phyloP scores from a whole-genome alignment of 1,140 invertebrate genomes.

The Plutomurus gul region DNA sequence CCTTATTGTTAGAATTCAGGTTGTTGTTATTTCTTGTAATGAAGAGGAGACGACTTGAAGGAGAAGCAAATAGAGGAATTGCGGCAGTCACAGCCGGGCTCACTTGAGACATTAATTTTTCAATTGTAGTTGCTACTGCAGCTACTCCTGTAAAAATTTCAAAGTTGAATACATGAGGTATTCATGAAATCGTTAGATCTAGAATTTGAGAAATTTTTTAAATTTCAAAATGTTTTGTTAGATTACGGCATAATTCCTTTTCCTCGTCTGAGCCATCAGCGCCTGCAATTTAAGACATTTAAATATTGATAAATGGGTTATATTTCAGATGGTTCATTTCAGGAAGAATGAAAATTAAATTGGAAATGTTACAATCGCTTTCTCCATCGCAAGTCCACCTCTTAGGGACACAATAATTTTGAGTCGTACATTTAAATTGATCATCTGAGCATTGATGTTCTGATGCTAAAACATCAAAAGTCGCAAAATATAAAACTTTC shows the following conservation, averaged over 20 bases:
- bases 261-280: too few relatives aligned
- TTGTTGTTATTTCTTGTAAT: conserved; percentile 2
- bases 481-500: not conserved
- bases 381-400: conserved; percentile 30
- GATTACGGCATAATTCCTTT: conserved; percentile 36
- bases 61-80: not conserved
- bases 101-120: not conserved
- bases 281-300: too few relatives aligned
- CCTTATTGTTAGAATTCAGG: too few relatives aligned
- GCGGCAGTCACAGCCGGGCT: conserved; percentile 8
- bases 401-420: conserved; percentile 3
- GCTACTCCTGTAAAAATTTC: not conserved
- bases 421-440: conserved; percentile 19
- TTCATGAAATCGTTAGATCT: not conserved
- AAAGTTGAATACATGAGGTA: not conserved
- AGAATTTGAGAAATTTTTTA: not conserved
- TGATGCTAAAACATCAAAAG: not conserved
- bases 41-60: not conserved
- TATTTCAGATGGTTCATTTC: too few relatives aligned
- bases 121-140: not conserved
- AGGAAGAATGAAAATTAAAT: too few relatives aligned
- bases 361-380: conserved; percentile 29
- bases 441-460: conserved; percentile 20
- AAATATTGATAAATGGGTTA: too few relatives aligned
- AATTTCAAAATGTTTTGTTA: not conserved